Conservation (phyloP, 2,888 invertebrate genomes). For the Platerodrilus igneus region DNA sequence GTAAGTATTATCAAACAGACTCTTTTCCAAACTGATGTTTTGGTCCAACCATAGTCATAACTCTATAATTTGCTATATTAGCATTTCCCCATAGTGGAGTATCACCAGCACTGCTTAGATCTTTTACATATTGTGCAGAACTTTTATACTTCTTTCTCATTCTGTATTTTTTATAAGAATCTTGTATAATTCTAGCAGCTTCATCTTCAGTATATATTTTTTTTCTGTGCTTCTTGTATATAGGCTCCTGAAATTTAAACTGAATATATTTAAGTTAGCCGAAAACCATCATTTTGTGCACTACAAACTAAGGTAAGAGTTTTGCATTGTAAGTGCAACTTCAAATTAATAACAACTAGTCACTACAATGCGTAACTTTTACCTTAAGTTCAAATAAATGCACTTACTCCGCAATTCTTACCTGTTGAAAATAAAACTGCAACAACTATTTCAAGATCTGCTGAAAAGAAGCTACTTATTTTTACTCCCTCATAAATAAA, state of each 20-base stretch:
- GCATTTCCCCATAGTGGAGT: no score
- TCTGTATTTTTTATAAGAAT: conserved; percentile 38
- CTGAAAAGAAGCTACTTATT: no score
- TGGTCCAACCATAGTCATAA: no score
- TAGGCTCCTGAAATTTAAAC: no score
- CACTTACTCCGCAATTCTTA: conserved; percentile 42
- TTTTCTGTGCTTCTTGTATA: no score
- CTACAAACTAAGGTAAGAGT: conserved; percentile 45
- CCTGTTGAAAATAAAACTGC: conserved; percentile 10
- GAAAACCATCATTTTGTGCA: no score
- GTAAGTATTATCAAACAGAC: no score
- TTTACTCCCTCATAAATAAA: no score
- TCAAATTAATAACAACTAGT: conserved; percentile 12
- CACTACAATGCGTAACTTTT: conserved; percentile 34
- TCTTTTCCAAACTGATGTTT: no score
- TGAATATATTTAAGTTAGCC: no score
- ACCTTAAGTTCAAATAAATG: conserved; percentile 29
- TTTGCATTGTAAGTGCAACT: conserved; percentile 47
- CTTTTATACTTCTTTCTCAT: conserved; percentile 39
- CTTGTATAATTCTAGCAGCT: conserved; percentile 44
- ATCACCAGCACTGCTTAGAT: conserved; percentile 12
- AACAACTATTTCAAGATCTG: not conserved
- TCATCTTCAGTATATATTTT: conserved; percentile 35
- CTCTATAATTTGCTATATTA: no score
- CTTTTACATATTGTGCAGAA: conserved; percentile 4